Evolutionary conservation across 1,140 invertebrate genomes (phyloP), one percentile per base, ranked within the genome.

Genomic region (Aphidius ervi): DNA sequence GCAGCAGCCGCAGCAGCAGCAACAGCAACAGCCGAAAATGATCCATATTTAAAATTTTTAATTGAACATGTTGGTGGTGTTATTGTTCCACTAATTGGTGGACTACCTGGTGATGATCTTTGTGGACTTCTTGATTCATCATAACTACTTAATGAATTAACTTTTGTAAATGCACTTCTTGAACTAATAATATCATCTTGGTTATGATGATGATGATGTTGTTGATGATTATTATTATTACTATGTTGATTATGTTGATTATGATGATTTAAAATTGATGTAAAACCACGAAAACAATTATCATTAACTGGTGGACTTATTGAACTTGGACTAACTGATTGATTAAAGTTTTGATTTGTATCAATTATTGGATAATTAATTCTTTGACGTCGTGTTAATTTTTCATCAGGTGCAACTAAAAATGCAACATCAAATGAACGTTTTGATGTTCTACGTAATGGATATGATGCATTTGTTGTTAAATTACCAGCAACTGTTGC

Each of bases 351-450:
- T 53, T 43, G 57, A 76, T 74, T 4, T 71, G 76, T 42, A 75
- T 55, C 49, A 74, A 73, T 52, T 72, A 72, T 1, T 72, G 74
- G 45, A 69, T 31, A 31, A 31, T 31, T 31, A 31, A 31, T 31
- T 31, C 52, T 52, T 70, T 68, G 85, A 66, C 88, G 86, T 53
- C 86, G 83, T 45, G 86, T 85, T 47, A 88, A 71, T 68, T 91
- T 90, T 56, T 93, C 91, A 65, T 92, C 91, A 3, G 91, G 91
- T 68, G 91, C 88, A 79, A 93, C 92, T 5, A 94, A 76, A 64
- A 94, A 94, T 2, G 92, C 92, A 0, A 94, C 91, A 70, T 94
- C 91, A 67, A 94, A 94, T 9, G 90, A 89, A 10, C 92, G 78
- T 67, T 93, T 93, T 5, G 79, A 73, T 6, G 77, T 66, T 56